Evolutionary conservation across 2,888 invertebrate genomes (phyloP).

Genomic region (Thereva nobilitata): DNA sequence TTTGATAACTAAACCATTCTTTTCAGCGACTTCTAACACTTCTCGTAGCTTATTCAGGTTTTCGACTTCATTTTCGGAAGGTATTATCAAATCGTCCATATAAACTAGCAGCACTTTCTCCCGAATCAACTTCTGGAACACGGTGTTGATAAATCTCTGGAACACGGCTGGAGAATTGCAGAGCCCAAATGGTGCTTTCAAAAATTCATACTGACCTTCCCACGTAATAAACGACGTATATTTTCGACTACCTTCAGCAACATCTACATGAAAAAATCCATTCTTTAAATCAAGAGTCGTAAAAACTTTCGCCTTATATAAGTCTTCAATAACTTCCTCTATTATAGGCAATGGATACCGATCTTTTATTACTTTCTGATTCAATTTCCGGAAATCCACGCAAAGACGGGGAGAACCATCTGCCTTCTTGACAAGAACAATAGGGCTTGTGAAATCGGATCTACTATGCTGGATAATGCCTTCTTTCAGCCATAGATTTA

Average conservation of each 20-base stretch:
- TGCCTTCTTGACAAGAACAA: too few species aligned
- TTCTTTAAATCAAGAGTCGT: constrained; percentile 45
- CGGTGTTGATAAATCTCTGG: constrained; percentile 38
- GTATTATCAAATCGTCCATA: constrained; percentile 45
- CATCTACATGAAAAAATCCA: constrained; percentile 42
- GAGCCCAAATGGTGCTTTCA: too few species aligned
- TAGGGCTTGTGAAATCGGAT: too few species aligned
- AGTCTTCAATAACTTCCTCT: constrained; percentile 4
- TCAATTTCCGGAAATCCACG: too few species aligned
- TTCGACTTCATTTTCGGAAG: constrained; percentile 27
- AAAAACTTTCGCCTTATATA: constrained; percentile 44
- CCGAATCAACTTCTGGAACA: constrained; percentile 33
- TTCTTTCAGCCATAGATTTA: too few species aligned
- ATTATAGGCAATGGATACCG: background rate
- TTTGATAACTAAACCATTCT: constrained; percentile 24
- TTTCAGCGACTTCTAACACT: constrained; percentile 24
- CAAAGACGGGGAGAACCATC: too few species aligned
- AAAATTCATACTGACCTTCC: too few species aligned
- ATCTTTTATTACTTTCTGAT: too few species aligned
- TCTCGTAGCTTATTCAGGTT: constrained; percentile 25
- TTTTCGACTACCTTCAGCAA: constrained; percentile 39
- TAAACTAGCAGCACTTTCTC: constrained; percentile 40
- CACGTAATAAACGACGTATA: too few species aligned
- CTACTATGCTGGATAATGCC: too few species aligned
- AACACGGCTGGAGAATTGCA: too few species aligned